Evolutionary conservation across 2,797 vertebrate genomes (phyloP), one percentile per base, ranked within the genome.

Genomic region (Semotilus atromaculatus): DNA sequence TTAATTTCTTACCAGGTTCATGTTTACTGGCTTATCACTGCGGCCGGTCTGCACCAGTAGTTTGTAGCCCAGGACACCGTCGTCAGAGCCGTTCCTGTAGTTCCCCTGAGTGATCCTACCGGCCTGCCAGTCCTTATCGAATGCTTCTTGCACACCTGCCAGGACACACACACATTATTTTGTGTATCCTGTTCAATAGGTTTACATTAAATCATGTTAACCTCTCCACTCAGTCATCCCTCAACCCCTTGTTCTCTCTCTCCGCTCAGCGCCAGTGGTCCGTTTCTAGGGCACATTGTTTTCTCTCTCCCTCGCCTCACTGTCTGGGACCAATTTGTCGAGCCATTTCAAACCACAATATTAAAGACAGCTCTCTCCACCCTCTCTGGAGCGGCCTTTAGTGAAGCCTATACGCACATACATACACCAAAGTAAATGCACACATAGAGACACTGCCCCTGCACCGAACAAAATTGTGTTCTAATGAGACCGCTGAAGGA

Each of bases 21-120:
- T 90, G 92, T 97, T 97, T 88, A 97, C 94, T 80, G 98, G 97
- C 88, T 97, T 99, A n/a, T 98, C 97, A 13, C 95, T 93, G 88
- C 95, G 96, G 89, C 98, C 98, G 0, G 98, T 99, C 92, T 99
- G 98, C 85, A 98, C 97, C 91, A 99, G 90, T 71, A 99, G 97
- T 85, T 99, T 99, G 91, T 99, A 99, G 67, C 98, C 98, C 88
- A 99, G 93, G 81, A 99, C 94, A 1, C 96, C 97, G 55, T 98
- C 97, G 0, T 99, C 97, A 0, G 98, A 99, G 88, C 97, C 98
- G 14, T 99, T 98, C 91, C 93, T 97, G 68, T 98, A 99, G 94
- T 90, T 97, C 92, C 91, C 96, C 82, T 92, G 93, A 73, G 96
- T 97, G 91, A 99, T 99, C 91, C 94, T 96, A 75, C 97, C 97